Conservation (phyloP, 1,140 invertebrate genomes). For the Cecropterus lyciades region DNA sequence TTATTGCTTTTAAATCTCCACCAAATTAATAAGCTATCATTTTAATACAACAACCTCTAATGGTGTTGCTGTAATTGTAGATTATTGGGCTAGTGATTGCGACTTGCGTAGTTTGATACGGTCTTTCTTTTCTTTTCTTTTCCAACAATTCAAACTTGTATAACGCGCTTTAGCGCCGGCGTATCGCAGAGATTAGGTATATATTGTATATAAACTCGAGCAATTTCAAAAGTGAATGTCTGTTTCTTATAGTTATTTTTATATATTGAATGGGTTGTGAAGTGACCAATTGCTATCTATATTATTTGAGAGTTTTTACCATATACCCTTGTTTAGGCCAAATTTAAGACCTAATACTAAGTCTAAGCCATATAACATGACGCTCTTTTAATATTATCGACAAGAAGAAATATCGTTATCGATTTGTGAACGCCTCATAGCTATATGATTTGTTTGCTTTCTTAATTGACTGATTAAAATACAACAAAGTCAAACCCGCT, state of each 20-base stretch:
- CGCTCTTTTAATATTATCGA: too few species aligned
- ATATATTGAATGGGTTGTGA: too few species aligned
- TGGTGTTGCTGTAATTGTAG: constrained; percentile 34
- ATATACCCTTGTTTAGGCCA: too few species aligned
- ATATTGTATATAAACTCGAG: too few species aligned
- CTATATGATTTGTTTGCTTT: not conserved
- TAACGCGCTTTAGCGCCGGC: not conserved
- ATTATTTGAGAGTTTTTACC: too few species aligned
- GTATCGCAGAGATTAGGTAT: not conserved
- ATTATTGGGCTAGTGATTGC: constrained; percentile 3
- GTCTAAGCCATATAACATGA: too few species aligned
- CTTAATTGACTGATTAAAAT: constrained; percentile 11
- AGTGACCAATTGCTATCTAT: too few species aligned
- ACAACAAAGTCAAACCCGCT: constrained; percentile 20
- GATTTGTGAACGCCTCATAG: not conserved
- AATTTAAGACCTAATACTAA: too few species aligned
- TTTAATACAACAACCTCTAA: constrained; percentile 39
- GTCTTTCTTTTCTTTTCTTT: not conserved
- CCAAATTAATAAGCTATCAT: constrained; percentile 43
- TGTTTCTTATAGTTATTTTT: too few species aligned
- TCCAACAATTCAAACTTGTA: not conserved
- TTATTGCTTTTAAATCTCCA: constrained; percentile 36
- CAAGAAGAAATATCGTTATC: not conserved
- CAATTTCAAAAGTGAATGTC: too few species aligned
- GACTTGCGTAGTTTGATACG: constrained; percentile 1